A percentile compares a stretch with the other conserved stretches of the same genome.
These are phyloP conservation scores for Apis dorsata DNA, from an alignment of 1,140 invertebrate species.

Conservation along the genomic window DNA sequence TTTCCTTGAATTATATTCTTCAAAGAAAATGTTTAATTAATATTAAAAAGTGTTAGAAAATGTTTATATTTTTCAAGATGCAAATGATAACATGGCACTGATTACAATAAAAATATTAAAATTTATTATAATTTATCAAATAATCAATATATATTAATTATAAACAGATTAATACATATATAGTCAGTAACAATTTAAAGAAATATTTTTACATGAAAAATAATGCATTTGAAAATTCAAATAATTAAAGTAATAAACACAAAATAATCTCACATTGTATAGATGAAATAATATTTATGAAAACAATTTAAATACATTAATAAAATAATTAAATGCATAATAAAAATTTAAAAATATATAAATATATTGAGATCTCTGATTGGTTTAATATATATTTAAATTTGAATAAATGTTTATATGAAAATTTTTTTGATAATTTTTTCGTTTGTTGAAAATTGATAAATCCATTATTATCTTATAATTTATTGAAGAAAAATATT, in stretches of 20 bases:
- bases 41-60: neutral
- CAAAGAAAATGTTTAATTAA: conserved; percentile 18
- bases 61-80: no score
- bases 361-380: conserved; percentile 61
- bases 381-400: conserved; percentile 35
- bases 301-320: conserved; percentile 43
- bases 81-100: conserved; percentile 16
- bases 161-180: conserved; percentile 33
- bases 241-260: neutral
- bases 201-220: conserved; percentile 34
- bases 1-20: conserved; percentile 16
- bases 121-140: conserved; percentile 33
- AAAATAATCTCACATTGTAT: conserved; percentile 24
- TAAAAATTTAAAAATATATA: conserved; percentile 54
- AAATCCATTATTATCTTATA: conserved; percentile 14
- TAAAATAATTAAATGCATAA: conserved; percentile 58
- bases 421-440: neutral
- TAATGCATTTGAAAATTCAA: conserved; percentile 3
- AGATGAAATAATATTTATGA: conserved; percentile 18
- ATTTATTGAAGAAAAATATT: conserved; percentile 27
- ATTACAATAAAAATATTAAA: conserved; percentile 45
- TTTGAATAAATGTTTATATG: conserved; percentile 28
- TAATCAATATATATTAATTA: conserved; percentile 1
- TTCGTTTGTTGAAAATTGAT: neutral
- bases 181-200: conserved; percentile 1